phyloP scores from a whole-genome alignment of 1,140 invertebrate genomes.

The Monomorium pharaonis region DNA sequence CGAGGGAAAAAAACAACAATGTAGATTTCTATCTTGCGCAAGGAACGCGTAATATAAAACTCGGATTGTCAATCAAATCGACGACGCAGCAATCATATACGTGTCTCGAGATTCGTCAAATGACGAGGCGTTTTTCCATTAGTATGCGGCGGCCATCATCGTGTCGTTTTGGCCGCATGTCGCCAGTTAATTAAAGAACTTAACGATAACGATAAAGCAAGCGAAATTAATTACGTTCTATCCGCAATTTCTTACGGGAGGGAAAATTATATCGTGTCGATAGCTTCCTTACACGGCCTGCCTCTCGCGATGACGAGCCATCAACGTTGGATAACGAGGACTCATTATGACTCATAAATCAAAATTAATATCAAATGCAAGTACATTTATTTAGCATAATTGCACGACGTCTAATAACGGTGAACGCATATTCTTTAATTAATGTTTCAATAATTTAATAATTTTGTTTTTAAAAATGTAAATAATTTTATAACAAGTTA shows the following conservation, averaged over 20 bases:
- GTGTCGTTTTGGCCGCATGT: slow-evolving; percentile 15
- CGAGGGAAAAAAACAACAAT: neutral
- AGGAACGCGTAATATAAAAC: slow-evolving; percentile 16
- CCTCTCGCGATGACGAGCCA: neutral
- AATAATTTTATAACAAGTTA: neutral
- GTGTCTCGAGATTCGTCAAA: neutral
- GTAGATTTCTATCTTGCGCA: slow-evolving; percentile 21
- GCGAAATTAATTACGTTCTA: slow-evolving; percentile 30
- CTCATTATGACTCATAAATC: slow-evolving; percentile 20
- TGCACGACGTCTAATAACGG: neutral
- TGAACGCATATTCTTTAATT: slow-evolving; percentile 20
- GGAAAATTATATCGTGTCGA: slow-evolving; percentile 14
- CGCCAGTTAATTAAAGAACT: slow-evolving; percentile 46
- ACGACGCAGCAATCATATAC: slow-evolving; percentile 2
- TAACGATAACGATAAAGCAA: slow-evolving; percentile 24
- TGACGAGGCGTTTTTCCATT: slow-evolving; percentile 36
- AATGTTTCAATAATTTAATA: slow-evolving; percentile 2
- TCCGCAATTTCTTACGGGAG: slow-evolving; percentile 4
- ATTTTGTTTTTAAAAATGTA: neutral
- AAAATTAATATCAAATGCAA: slow-evolving; percentile 20
- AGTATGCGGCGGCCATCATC: slow-evolving; percentile 9
- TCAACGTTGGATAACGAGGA: slow-evolving; percentile 17
- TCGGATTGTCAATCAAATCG: slow-evolving; percentile 44
- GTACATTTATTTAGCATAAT: slow-evolving; percentile 17
- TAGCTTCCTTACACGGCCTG: slow-evolving; percentile 1